Percentiles rank a stretch among this genome's conserved stretches.
Evolutionary conservation across 2,113 vertebrate genomes (phyloP).

Genomic region (Eclectus roratus): DNA sequence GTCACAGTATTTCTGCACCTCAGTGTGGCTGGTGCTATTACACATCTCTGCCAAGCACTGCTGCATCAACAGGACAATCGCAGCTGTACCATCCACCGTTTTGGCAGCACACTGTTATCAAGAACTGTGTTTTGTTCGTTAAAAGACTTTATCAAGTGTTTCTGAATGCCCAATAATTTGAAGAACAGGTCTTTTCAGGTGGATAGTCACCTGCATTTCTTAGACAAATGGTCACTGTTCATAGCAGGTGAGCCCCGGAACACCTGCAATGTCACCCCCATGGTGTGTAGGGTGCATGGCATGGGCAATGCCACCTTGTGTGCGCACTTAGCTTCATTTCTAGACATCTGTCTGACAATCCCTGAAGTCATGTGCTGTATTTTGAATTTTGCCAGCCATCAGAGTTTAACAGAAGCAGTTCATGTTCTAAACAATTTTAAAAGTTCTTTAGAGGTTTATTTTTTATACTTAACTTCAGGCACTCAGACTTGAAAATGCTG

Average conservation of each 20-base stretch:
- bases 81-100: neutral
- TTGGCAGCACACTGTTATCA: neutral
- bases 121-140: neutral
- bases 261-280: neutral
- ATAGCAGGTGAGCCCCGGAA: neutral
- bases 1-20: neutral
- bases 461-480: neutral
- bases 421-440: neutral
- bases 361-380: neutral
- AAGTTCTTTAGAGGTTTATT: neutral
- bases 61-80: neutral
- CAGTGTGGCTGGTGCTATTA: neutral
- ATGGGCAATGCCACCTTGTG: neutral
- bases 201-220: neutral
- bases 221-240: neutral
- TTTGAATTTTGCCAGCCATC: neutral
- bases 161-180: neutral
- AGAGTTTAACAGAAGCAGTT: neutral
- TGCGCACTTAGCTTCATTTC: neutral
- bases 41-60: neutral
- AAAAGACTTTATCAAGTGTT: neutral
- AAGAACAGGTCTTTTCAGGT: neutral
- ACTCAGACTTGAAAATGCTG: neutral
- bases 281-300: too few species aligned
- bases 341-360: neutral